Percentiles rank a stretch among this genome's conserved stretches.
Evolutionary conservation across 2,888 invertebrate genomes (phyloP).

Genomic region (Cryptocephalus primarius): DNA sequence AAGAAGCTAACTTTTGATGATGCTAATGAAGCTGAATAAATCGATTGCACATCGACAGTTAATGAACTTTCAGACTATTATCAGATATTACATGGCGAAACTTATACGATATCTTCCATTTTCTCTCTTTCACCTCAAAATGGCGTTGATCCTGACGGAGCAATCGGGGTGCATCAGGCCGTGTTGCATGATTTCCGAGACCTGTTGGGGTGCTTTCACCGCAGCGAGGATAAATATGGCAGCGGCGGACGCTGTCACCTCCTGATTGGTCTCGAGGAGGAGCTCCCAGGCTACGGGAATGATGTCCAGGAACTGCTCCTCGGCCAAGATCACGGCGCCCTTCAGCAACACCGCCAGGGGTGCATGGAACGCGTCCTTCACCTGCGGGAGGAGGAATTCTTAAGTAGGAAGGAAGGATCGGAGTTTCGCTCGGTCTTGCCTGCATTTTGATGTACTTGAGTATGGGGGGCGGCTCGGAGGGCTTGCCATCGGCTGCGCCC

Average conservation of each 20-base stretch:
- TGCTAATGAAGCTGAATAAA: no score
- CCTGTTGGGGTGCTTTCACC: slow-evolving; percentile 82
- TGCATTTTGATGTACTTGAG: slow-evolving; percentile 71
- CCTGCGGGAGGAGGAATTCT: slow-evolving; percentile 38
- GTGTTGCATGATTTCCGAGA: slow-evolving; percentile 79
- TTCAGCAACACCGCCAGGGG: slow-evolving; percentile 80
- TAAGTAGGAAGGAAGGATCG: not conserved
- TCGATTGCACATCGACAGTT: no score
- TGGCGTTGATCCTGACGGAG: slow-evolving; percentile 69
- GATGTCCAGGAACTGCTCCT: slow-evolving; percentile 78
- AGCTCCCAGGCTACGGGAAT: slow-evolving; percentile 93
- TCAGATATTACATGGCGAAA: no score
- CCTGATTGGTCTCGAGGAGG: slow-evolving; percentile 82
- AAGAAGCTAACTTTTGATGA: no score
- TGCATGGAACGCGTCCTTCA: slow-evolving; percentile 82
- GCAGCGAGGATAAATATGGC: slow-evolving; percentile 88
- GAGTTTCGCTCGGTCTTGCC: not conserved
- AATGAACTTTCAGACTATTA: no score
- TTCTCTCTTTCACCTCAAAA: slow-evolving; percentile 54
- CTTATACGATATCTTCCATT: no score
- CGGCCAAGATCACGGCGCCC: slow-evolving; percentile 78
- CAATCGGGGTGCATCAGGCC: slow-evolving; percentile 80
- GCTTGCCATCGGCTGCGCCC: slow-evolving; percentile 33
- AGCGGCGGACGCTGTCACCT: slow-evolving; percentile 74
- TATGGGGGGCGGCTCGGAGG: slow-evolving; percentile 56